These are phyloP conservation scores for Reticulitermes speratus DNA, from an alignment of 1,140 invertebrate genomes.

Conservation along the genomic window DNA sequence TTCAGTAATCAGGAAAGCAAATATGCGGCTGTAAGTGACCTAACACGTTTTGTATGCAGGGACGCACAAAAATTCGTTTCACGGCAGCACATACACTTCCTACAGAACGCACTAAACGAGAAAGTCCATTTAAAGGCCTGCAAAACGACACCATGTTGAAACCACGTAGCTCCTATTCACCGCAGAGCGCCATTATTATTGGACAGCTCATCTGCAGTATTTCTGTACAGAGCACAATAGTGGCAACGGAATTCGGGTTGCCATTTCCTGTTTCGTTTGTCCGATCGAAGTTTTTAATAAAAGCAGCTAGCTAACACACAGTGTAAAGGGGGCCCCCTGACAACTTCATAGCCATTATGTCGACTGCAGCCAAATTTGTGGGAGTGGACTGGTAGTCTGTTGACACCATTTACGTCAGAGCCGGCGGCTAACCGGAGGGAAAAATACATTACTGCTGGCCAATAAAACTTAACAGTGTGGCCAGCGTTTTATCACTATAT, in stretches of 20 bases:
- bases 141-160: no score
- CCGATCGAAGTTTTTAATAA: slow-evolving; percentile 2
- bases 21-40: no score
- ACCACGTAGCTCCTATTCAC: no score
- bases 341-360: neutral
- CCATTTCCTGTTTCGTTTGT: neutral
- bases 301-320: neutral
- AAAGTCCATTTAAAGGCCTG: no score
- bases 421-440: neutral
- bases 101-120: no score
- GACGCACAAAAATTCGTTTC: no score
- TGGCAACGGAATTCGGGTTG: neutral
- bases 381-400: neutral
- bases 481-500: neutral
- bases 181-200: neutral
- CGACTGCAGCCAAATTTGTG: neutral
- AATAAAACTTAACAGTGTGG: neutral
- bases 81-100: no score
- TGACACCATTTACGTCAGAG: neutral
- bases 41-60: no score
- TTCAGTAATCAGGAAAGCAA: no score
- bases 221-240: neutral
- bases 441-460: neutral
- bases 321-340: neutral
- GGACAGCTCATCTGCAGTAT: neutral